Percentiles rank a stretch among this genome's conserved stretches.
Evolutionary conservation across 2,888 invertebrate species (phyloP).

Genomic region (Monoplex corrugatus): DNA sequence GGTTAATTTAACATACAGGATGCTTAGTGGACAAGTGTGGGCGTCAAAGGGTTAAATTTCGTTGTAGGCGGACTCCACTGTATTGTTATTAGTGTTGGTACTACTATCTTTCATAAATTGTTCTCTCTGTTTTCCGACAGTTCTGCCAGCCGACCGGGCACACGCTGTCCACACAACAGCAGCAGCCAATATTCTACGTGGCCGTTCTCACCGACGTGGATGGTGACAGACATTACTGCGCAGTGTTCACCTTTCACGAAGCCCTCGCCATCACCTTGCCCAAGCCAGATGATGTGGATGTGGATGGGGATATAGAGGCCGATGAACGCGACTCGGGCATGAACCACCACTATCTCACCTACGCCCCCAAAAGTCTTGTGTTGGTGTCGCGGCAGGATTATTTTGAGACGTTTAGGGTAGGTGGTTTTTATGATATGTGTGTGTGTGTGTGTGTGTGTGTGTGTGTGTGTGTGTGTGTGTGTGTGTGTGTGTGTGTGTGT

Average conservation of each 20-base stretch:
- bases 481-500: not conserved
- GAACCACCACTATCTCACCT: slow-evolving; percentile 84
- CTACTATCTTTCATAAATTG: not conserved
- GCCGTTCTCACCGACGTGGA: slow-evolving; percentile 98
- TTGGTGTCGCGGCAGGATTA: slow-evolving; percentile 96
- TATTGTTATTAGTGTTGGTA: slow-evolving; percentile 24
- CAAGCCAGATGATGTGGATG: slow-evolving; percentile 96
- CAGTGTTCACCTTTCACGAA: slow-evolving; percentile 98
- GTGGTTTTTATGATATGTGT: slow-evolving; percentile 42
- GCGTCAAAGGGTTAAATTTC: too few relatives aligned
- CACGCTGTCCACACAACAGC: slow-evolving; percentile 93
- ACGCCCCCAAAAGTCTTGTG: slow-evolving; percentile 98
- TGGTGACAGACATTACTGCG: slow-evolving; percentile 97
- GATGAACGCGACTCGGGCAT: slow-evolving; percentile 46
- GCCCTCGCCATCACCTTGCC: slow-evolving; percentile 91
- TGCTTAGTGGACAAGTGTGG: too few relatives aligned
- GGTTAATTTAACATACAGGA: too few relatives aligned
- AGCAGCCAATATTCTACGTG: slow-evolving; percentile 97
- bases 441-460: not conserved
- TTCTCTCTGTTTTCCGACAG: slow-evolving; percentile 83
- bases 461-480: too few relatives aligned
- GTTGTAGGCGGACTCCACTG: too few relatives aligned
- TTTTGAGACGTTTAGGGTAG: slow-evolving; percentile 96
- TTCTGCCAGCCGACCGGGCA: slow-evolving; percentile 99
- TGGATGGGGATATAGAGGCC: slow-evolving; percentile 83